Evolutionary conservation across 1,140 invertebrate genomes (phyloP).

Genomic region (Maconellicoccus hirsutus): DNA sequence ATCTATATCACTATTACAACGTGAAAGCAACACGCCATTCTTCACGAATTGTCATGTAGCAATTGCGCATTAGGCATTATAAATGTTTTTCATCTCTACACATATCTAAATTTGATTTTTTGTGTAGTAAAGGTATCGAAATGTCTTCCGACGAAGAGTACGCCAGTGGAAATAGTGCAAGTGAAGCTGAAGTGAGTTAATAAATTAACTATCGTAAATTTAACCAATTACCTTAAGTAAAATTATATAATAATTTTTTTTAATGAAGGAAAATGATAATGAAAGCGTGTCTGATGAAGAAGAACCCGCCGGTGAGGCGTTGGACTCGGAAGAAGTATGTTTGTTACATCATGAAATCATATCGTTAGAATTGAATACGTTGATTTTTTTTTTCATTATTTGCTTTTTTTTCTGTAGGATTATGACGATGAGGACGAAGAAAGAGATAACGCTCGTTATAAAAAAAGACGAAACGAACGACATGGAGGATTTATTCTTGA

Average conservation of each 20-base stretch:
- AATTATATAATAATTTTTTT: background rate
- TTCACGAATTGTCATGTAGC: too few relatives aligned
- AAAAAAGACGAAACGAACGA: slow-evolving; percentile 63
- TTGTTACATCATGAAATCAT: background rate
- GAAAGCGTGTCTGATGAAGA: slow-evolving; percentile 45
- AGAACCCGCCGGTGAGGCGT: slow-evolving; percentile 55
- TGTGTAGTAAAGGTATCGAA: too few relatives aligned
- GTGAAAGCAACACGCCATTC: too few relatives aligned
- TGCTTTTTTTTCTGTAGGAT: slow-evolving; percentile 31
- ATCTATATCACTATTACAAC: too few relatives aligned
- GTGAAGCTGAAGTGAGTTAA: background rate
- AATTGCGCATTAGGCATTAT: too few relatives aligned
- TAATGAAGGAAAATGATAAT: background rate
- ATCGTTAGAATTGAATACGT: too few relatives aligned
- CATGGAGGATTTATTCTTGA: slow-evolving; percentile 87
- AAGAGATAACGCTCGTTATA: slow-evolving; percentile 49
- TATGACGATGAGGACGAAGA: slow-evolving; percentile 57
- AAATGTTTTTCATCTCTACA: too few relatives aligned
- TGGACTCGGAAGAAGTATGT: slow-evolving; percentile 52
- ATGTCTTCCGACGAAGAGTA: background rate
- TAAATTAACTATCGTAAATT: too few relatives aligned
- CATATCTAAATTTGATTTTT: too few relatives aligned
- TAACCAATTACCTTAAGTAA: background rate
- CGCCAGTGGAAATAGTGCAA: background rate
- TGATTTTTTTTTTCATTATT: background rate